Evolutionary conservation across 2,113 vertebrate genomes (phyloP).

Genomic region (Chauna torquata): DNA sequence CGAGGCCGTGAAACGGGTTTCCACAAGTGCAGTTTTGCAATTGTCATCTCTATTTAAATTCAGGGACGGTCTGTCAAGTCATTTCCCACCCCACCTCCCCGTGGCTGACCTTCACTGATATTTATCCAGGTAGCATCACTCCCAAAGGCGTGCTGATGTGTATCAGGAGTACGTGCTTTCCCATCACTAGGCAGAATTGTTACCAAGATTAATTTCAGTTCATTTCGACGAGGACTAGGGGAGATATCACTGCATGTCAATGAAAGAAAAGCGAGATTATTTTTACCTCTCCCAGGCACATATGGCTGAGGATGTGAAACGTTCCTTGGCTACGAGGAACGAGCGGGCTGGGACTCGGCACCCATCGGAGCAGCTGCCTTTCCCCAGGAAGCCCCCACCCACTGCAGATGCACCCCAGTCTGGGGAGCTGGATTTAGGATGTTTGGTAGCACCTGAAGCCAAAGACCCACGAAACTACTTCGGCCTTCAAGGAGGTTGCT

Average conservation of each 20-base stretch:
- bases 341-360: neutral
- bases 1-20: neutral
- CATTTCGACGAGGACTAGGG: neutral
- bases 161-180: neutral
- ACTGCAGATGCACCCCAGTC: neutral
- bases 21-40: fast-evolving
- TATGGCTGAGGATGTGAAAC: neutral
- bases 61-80: neutral
- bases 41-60: neutral
- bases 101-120: neutral
- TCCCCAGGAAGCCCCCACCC: neutral
- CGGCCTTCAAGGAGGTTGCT: neutral
- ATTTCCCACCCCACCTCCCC: neutral
- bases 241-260: neutral
- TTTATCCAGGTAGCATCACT: neutral
- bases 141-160: neutral
- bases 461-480: neutral
- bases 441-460: neutral
- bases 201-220: neutral
- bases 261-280: neutral
- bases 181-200: neutral
- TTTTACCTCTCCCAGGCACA: slow-evolving; percentile 14
- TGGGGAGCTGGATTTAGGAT: neutral
- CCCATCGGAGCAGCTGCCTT: neutral
- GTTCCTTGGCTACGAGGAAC: neutral